Evolutionary conservation across 1,140 invertebrate genomes (phyloP).

Genomic region (Ruditapes philippinarum): DNA sequence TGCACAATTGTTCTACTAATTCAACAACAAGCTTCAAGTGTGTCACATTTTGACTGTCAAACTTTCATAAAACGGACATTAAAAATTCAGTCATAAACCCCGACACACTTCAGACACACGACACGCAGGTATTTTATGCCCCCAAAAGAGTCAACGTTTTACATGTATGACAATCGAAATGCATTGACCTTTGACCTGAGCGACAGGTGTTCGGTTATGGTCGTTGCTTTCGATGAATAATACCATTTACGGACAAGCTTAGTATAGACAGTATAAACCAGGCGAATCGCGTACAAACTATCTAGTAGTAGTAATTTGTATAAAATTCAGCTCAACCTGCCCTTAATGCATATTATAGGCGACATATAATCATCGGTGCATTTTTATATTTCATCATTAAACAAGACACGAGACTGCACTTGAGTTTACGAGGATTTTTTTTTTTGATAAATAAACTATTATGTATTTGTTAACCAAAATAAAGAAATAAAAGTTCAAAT

Average conservation of each 20-base stretch:
- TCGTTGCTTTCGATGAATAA: constrained; percentile 13
- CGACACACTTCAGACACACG: constrained; percentile 22
- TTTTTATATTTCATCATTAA: no score
- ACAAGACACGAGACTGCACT: no score
- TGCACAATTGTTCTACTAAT: no score
- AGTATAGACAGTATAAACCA: not conserved
- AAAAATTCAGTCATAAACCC: not conserved
- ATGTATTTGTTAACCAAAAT: no score
- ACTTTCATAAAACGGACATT: not conserved
- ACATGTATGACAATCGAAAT: constrained; percentile 8
- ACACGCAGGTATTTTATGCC: constrained; percentile 19
- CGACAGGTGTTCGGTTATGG: constrained; percentile 41
- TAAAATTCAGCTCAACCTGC: not conserved
- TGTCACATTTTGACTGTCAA: not conserved
- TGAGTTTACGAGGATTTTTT: no score
- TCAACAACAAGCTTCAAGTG: no score
- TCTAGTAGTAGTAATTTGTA: not conserved
- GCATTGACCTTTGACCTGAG: constrained; percentile 36
- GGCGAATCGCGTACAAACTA: not conserved
- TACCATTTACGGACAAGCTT: not conserved
- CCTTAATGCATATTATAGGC: not conserved
- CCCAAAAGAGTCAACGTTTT: not conserved
- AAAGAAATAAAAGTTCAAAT: no score
- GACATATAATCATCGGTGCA: not conserved
- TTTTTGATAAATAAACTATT: no score